phyloP scores from a whole-genome alignment of 2,797 vertebrate genomes.

The Manis javanica region DNA sequence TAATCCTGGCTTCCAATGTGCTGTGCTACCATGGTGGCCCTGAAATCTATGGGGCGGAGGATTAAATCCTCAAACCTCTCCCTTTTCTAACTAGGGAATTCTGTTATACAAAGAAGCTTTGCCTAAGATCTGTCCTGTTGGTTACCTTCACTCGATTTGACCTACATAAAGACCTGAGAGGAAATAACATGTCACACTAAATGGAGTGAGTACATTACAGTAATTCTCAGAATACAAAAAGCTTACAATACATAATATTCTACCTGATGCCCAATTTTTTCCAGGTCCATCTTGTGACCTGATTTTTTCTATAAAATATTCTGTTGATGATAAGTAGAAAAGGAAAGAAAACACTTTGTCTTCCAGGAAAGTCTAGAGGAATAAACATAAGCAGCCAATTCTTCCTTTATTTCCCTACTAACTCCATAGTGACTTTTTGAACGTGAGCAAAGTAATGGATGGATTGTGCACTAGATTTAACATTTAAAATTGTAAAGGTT shows the following conservation, averaged over 20 bases:
- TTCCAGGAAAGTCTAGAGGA: not conserved
- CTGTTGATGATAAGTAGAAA: not conserved
- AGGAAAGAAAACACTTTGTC: not conserved
- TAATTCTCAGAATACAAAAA: conserved; percentile 44
- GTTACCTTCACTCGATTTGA: not conserved
- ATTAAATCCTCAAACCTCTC: not conserved
- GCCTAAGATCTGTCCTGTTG: not conserved
- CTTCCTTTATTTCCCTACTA: not conserved
- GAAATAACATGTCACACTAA: conserved; percentile 32
- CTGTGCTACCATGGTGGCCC: not conserved
- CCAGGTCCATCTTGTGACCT: not conserved
- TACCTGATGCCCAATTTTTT: not conserved
- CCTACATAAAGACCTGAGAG: conserved; percentile 34
- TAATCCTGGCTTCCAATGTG: not conserved
- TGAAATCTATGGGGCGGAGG: not conserved
- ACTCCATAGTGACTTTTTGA: conserved; percentile 17
- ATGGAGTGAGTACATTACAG: not conserved
- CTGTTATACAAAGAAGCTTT: not conserved
- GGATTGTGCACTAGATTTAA: not conserved
- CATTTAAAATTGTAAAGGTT: not conserved
- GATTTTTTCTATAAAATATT: conserved; percentile 34
- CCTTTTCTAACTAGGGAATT: not conserved
- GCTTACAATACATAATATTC: not conserved
- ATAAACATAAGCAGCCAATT: conserved; percentile 2
- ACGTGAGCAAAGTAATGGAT: not conserved